Conservation (phyloP, 2,797 vertebrate genomes). For the Buphagus erythrorhynchus region DNA sequence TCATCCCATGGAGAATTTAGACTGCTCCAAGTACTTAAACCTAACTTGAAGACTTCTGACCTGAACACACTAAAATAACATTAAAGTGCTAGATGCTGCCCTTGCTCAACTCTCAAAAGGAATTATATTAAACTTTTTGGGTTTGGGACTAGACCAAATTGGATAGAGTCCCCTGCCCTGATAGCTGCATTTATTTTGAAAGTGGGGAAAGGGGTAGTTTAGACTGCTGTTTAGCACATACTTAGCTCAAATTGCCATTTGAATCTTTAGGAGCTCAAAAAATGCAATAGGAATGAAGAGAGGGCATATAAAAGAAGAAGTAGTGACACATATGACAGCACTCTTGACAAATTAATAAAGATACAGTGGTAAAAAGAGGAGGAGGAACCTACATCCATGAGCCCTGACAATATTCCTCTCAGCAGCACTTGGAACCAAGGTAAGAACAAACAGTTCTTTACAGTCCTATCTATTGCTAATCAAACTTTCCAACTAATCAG, state of each 20-base stretch:
- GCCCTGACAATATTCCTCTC: neutral
- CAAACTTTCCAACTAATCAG: constrained; percentile 47
- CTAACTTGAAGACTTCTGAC: neutral
- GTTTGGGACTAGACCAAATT: constrained; percentile 17
- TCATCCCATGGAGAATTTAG: neutral
- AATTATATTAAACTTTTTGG: neutral
- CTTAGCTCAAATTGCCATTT: neutral
- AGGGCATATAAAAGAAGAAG: neutral
- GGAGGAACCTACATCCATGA: neutral
- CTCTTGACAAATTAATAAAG: neutral
- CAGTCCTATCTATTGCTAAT: neutral
- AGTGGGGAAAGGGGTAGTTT: neutral
- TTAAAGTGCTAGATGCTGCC: neutral
- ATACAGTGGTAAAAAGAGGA: neutral
- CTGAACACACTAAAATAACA: neutral
- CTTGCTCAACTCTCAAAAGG: neutral
- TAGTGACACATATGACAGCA: rapidly evolving
- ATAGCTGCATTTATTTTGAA: neutral
- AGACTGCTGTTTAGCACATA: neutral
- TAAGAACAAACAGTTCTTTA: neutral
- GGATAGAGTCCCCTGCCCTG: neutral
- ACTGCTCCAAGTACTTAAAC: neutral
- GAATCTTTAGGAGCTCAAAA: neutral
- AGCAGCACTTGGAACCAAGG: neutral
- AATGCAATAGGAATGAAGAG: neutral